Conservation (phyloP, 35 echinoderm and acorn worm genomes). For the Nesometra sesokonis region DNA sequence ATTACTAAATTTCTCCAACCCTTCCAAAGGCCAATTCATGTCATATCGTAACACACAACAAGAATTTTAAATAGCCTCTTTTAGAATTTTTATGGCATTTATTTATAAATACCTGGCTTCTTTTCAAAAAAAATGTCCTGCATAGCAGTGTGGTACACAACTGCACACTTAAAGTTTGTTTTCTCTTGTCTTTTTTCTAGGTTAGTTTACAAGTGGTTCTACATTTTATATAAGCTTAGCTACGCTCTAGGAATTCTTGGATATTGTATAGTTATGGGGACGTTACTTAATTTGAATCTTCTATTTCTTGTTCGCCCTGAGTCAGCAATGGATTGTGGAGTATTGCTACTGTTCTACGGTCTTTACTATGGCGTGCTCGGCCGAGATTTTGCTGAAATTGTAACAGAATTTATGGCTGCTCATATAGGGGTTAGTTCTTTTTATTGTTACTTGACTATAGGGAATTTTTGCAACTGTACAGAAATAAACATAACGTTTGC, state of each 20-base stretch:
- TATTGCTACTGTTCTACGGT: constrained; percentile 85
- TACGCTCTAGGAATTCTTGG: constrained; percentile 74
- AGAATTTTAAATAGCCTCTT: too few species aligned
- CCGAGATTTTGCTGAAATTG: constrained; percentile 98
- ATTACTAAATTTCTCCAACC: too few species aligned
- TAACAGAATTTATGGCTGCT: constrained; percentile 89
- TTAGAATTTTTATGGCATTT: too few species aligned
- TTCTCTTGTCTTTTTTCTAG: constrained; percentile 35
- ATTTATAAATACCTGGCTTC: too few species aligned
- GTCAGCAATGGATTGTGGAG: constrained; percentile 71
- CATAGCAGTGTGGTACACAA: too few species aligned
- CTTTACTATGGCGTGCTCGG: constrained; percentile 94
- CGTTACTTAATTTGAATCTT: constrained; percentile 74
- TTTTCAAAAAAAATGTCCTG: too few species aligned
- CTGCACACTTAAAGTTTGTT: neutral
- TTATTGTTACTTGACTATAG: too few species aligned
- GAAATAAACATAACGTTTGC: too few species aligned
- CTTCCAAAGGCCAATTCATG: too few species aligned
- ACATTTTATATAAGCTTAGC: constrained; percentile 90
- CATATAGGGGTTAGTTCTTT: constrained; percentile 82
- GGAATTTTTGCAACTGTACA: too few species aligned
- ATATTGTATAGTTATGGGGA: constrained; percentile 82
- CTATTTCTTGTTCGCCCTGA: constrained; percentile 73
- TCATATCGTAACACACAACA: too few species aligned
- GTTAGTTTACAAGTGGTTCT: constrained; percentile 90